A percentile compares a stretch with the other conserved stretches of the same genome.
Conservation (phyloP, 2,888 invertebrate species). For the Drosophila setosimentum region DNA sequence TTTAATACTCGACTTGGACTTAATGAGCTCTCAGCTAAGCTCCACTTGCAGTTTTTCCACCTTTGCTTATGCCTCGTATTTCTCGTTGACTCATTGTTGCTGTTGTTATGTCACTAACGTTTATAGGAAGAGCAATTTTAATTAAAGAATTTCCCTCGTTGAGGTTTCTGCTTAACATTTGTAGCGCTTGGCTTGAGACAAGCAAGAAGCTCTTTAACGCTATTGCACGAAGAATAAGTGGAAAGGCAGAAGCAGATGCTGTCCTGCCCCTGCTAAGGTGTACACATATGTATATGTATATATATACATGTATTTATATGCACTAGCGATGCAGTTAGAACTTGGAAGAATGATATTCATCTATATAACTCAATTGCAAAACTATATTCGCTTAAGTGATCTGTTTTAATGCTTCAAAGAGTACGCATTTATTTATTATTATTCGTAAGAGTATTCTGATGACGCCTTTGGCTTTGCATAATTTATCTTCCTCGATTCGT, state of each 20-base stretch:
- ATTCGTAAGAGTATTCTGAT: conserved; percentile 21
- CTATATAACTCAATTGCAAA: not conserved
- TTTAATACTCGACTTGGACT: conserved; percentile 67
- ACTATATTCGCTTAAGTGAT: not conserved
- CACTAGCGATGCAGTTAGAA: not conserved
- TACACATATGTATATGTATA: not conserved
- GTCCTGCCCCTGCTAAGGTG: conserved; percentile 3
- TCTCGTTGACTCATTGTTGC: conserved; percentile 2
- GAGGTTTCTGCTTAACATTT: conserved; percentile 44
- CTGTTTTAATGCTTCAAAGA: not conserved
- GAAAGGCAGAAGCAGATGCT: not conserved
- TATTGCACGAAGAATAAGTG: not conserved
- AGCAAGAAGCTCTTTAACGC: conserved; percentile 2
- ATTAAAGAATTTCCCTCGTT: conserved; percentile 68
- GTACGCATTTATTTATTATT: not conserved
- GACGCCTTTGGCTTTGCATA: not conserved
- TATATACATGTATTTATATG: not conserved
- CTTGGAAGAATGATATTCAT: not conserved
- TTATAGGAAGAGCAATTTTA: conserved; percentile 64
- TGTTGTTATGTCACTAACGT: conserved; percentile 57
- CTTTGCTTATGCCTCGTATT: conserved; percentile 11
- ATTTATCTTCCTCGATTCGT: conserved; percentile 13
- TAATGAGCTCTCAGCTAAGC: conserved; percentile 61
- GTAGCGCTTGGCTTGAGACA: conserved; percentile 20
- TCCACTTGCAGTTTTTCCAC: conserved; percentile 39